Evolutionary conservation across 2,888 invertebrate species (phyloP).

Genomic region (Eucera pruinosa): DNA sequence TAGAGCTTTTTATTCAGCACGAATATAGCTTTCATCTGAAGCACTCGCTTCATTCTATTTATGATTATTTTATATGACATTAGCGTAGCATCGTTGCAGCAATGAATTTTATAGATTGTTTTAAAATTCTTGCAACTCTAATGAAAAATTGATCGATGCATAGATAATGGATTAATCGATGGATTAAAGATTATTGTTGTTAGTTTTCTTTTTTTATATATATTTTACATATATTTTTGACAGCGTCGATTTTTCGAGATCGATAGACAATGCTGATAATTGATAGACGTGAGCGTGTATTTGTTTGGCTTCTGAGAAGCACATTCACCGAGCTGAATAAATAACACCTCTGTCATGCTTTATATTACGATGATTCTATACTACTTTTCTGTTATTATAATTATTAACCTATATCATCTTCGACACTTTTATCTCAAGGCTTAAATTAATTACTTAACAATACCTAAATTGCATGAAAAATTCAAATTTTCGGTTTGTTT

Average conservation of each 20-base stretch:
- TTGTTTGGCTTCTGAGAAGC: constrained; percentile 38
- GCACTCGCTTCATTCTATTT: not conserved
- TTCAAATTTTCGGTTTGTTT: too few relatives aligned
- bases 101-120: constrained; percentile 3
- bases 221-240: not conserved
- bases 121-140: not conserved
- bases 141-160: constrained; percentile 7
- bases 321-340: not conserved
- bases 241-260: not conserved
- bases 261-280: constrained; percentile 6
- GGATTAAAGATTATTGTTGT: not conserved
- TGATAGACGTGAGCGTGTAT: not conserved
- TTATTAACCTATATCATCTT: constrained; percentile 30
- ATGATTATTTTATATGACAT: not conserved
- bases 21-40: too few relatives aligned
- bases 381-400: not conserved
- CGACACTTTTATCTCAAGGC: not conserved
- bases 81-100: not conserved
- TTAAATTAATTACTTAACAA: not conserved
- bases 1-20: not conserved
- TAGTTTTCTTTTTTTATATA: too few relatives aligned
- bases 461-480: not conserved
- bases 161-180: not conserved
- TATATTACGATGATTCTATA: not conserved
- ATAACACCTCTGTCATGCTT: constrained; percentile 3